A percentile compares a stretch with the other conserved stretches of the same genome.
phyloP scores from a whole-genome alignment of 1,140 invertebrate genomes.

The Zaprionus inermis region DNA sequence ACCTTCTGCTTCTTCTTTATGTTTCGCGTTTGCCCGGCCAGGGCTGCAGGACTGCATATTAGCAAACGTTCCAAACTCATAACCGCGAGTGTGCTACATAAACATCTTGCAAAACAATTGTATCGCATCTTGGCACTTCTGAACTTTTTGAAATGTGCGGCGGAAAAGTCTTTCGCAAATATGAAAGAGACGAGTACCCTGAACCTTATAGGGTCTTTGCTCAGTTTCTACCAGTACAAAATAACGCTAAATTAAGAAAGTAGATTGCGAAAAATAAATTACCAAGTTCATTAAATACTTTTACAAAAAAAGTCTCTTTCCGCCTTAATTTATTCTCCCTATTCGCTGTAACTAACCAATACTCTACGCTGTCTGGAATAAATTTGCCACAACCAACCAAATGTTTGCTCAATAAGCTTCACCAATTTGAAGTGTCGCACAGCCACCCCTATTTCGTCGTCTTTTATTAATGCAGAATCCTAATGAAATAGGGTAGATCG shows the following conservation, averaged over 20 bases:
- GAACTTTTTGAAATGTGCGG: background rate
- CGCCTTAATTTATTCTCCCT: background rate
- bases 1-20: background rate
- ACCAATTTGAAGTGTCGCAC: conserved; percentile 4
- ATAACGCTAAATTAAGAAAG: too few species aligned
- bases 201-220: background rate
- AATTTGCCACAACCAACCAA: background rate
- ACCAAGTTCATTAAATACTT: too few species aligned
- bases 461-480: background rate
- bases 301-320: background rate
- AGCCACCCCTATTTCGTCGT: conserved; percentile 7
- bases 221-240: background rate
- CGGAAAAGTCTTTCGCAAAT: background rate
- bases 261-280: too few species aligned
- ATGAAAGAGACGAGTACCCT: background rate
- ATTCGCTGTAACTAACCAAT: background rate
- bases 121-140: background rate
- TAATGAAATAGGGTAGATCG: conserved; percentile 7
- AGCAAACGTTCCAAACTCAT: background rate
- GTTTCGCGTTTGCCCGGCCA: background rate
- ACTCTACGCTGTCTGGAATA: background rate
- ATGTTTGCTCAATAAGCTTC: conserved; percentile 6
- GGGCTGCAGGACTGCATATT: background rate
- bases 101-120: background rate
- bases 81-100: background rate